Evolutionary conservation across 2,888 invertebrate species (phyloP), one percentile per base, ranked within the genome.

Genomic region (Hirtodrosophila histrioides): DNA sequence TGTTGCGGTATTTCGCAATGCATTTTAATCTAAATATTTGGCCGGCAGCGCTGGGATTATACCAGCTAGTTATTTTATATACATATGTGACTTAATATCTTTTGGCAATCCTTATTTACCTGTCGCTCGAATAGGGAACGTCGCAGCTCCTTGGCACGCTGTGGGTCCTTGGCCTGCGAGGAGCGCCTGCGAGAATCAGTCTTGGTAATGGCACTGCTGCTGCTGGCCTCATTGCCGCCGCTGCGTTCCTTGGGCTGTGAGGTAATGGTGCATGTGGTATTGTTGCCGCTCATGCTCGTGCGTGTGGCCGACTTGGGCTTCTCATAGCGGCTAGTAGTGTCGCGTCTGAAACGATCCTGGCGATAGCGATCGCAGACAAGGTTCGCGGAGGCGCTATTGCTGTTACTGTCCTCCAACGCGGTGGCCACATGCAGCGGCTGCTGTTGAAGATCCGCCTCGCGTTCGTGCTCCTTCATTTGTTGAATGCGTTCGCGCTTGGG

Each of bases 391-490:
- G 58, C 67, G 24, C 46, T 50, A 37, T 58, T 71, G 43, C 73
- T 79, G n/a, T 65, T 60, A n/a, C 83, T 72, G 2, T 76, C 77
- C 39, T 64, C 63, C 29, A 71, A 58, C 0, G 77, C 72, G 0
- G 79, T 73, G 11, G 72, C 71, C 80, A 91, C 81, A 90, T 92
- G 84, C 83, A 82, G 90, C 2, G 97, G 97, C 3, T 33, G 48
- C 17, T 92, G 84, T 86, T 86, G 90, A 40, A 92, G 93, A 92
- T 96, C 96, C 0, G 97, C 97, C 93, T 97, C 97, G 29, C 97
- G 93, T 92, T 98, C 98, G 89, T 98, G 98, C 89, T 97, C 97
- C 89, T 98, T 98, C 95, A 98, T 97, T 91, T 97, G 97, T 88
- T 98, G 97, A 67, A 97, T 96, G 58, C 97, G 94, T 89, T 98